These are phyloP conservation scores for Mnemiopsis leidyi DNA, from an alignment of 37 sponge, comb jelly and placozoan species.

Conservation along the genomic window DNA sequence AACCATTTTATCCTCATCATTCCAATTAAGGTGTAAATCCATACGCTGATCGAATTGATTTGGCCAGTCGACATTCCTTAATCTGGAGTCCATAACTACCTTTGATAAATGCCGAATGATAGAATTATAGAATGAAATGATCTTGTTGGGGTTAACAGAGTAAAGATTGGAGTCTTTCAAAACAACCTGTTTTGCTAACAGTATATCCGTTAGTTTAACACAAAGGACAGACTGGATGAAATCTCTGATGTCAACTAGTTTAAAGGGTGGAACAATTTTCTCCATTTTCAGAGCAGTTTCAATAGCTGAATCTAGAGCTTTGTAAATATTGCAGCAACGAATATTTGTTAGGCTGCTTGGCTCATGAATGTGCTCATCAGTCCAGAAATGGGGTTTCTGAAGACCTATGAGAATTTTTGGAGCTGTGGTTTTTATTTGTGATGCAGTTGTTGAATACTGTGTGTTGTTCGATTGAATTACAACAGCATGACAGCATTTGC, in stretches of 20 bases:
- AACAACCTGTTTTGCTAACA: constrained; percentile 17
- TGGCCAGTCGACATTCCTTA: not conserved
- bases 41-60: not conserved
- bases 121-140: not conserved
- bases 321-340: not conserved
- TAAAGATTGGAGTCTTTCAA: not conserved
- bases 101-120: not conserved
- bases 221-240: constrained; percentile 4
- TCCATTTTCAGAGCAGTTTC: not conserved
- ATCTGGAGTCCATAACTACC: not conserved
- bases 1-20: not conserved
- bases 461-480: not conserved
- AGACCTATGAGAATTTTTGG: not conserved
- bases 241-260: not conserved
- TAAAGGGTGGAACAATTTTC: not conserved
- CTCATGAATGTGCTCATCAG: not conserved
- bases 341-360: not conserved
- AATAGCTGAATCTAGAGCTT: not conserved
- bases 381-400: not conserved
- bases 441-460: not conserved
- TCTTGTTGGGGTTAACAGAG: constrained; percentile 5
- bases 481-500: not conserved
- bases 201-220: constrained; percentile 9
- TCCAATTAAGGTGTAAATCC: not conserved
- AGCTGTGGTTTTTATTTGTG: not conserved